Base-by-base conservation (phyloP, 2,797 vertebrate species). In the Sebastes itinus region DNA sequence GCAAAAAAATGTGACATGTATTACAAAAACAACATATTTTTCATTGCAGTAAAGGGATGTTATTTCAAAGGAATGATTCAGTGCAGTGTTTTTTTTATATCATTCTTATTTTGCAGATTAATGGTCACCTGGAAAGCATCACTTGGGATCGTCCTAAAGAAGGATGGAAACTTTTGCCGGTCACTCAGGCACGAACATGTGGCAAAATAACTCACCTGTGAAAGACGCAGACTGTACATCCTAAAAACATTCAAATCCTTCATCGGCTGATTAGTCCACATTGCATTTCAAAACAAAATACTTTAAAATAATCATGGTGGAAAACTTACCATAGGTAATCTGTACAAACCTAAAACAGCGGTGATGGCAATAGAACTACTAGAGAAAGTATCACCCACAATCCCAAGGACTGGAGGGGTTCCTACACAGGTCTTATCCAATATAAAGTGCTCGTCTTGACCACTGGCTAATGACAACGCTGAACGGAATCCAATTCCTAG, bases 141-240 rank as follows among this genome's bases (percentile, higher is more conserved):
- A 77, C 89, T 95, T 33, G 94, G 92, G 23, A 94, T 92, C 20
- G 94, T 95, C 73, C 88, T 81, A 32, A 85, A 89, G 59, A 89
- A 87, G 4, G 88, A 85, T 54, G 88, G 84, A 75, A 85, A 89
- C 60, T 25, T 68, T 46, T 80, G 46, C 4, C 77, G 79, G 64
- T 88, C 59, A 81, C 82, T 89, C 38, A 89, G 75, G 25, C 87
- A 89, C 22, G 85, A 80, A 54, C 28, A 30, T 56, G 80, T 93
- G 30, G 94, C 92, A 83, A 75, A 93, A 81, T 91, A 91, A 87
- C 95, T 95, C 72, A 95, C 94, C 95, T 95, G 62, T 56, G 23
- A 76, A 16, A 90, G 10, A 70, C 6, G 75, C 3, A 80, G 1
- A 49, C 2, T 23, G 11, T 13, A 46, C 10, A 60, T 66, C 20